A percentile compares a stretch with the other conserved stretches of the same genome.
Evolutionary conservation across 2,113 vertebrate genomes (phyloP).

Genomic region (Rhynchomys soricoides): DNA sequence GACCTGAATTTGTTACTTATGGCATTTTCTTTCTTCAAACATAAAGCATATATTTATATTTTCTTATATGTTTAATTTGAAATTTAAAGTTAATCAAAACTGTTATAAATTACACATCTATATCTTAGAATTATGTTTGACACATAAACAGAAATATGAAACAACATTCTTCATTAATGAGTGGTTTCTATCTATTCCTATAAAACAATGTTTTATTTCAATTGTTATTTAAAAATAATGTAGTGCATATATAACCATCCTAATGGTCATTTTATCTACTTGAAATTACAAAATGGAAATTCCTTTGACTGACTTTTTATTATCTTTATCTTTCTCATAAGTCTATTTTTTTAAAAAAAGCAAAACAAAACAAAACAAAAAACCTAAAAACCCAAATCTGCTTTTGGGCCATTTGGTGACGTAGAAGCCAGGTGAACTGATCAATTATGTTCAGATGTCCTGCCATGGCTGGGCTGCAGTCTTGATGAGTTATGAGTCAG

Average conservation of each 20-base stretch:
- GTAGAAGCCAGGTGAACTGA: background rate
- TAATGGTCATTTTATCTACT: background rate
- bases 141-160: background rate
- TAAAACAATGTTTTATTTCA: background rate
- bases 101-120: background rate
- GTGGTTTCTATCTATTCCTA: background rate
- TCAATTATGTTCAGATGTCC: background rate
- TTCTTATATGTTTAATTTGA: constrained; percentile 39
- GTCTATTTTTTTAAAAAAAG: background rate
- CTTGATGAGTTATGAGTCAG: background rate
- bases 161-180: background rate
- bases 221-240: background rate
- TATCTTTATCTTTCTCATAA: background rate
- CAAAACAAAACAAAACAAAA: no score
- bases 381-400: background rate
- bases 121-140: background rate
- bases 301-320: background rate
- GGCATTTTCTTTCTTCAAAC: background rate
- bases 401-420: background rate
- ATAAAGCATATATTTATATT: background rate
- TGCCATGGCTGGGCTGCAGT: background rate
- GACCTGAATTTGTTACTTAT: background rate
- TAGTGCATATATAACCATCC: background rate
- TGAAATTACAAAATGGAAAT: background rate
- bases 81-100: background rate